Evolutionary conservation across 1,140 invertebrate species (phyloP).

Genomic region (Drosophila neocordata): DNA sequence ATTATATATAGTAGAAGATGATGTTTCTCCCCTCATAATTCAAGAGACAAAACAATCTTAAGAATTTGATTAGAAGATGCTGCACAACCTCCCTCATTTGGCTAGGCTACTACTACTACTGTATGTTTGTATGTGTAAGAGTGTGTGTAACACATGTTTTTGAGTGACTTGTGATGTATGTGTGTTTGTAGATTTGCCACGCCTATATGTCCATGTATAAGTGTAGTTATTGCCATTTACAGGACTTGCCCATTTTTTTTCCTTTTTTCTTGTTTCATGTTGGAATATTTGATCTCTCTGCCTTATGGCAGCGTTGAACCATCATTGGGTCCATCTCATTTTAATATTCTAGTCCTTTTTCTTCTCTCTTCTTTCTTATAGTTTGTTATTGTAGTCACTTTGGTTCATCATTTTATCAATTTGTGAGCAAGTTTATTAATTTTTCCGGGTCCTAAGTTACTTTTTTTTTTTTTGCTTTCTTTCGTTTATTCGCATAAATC

Average conservation of each 20-base stretch:
- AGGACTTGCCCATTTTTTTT: constrained; percentile 38
- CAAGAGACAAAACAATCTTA: constrained; percentile 8
- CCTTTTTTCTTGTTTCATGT: constrained; percentile 14
- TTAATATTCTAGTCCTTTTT: constrained; percentile 27
- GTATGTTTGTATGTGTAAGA: not conserved
- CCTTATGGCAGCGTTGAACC: not conserved
- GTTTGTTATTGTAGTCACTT: constrained; percentile 28
- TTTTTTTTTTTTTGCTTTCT: constrained; percentile 12
- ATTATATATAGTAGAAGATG: not conserved
- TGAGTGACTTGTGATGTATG: constrained; percentile 64
- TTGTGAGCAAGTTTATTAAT: constrained; percentile 68
- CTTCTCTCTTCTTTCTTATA: constrained; percentile 2
- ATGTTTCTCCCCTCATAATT: constrained; percentile 6
- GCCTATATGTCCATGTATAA: constrained; percentile 32
- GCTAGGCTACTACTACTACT: no score
- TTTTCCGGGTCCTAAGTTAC: constrained; percentile 45
- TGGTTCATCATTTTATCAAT: constrained; percentile 60
- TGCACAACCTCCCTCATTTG: constrained; percentile 10
- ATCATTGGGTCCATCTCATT: not conserved
- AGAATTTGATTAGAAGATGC: constrained; percentile 26
- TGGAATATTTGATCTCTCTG: constrained; percentile 2
- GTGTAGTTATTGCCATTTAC: constrained; percentile 30
- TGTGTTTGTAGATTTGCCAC: constrained; percentile 16
- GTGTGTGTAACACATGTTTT: constrained; percentile 55
- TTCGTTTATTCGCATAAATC: constrained; percentile 56